Evolutionary conservation across 2,113 vertebrate species (phyloP).

Genomic region (Pituophis catenifer): DNA sequence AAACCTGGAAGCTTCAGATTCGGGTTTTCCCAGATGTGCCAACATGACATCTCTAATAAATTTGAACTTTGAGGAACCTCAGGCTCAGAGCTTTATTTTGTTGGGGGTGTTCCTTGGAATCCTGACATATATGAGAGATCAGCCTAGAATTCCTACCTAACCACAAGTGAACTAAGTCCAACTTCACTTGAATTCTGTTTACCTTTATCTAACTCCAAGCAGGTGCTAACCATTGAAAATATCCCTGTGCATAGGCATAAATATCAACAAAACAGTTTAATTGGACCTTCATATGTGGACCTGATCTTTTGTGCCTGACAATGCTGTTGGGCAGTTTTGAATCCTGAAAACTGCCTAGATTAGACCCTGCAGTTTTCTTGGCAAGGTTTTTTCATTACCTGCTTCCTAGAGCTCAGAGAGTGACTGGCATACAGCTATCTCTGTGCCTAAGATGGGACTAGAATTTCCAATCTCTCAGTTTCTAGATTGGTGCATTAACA

Average conservation of each 20-base stretch:
- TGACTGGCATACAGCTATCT: too few relatives aligned
- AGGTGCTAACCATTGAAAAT: neutral
- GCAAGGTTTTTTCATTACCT: too few relatives aligned
- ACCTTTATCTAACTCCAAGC: neutral
- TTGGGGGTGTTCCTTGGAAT: too few relatives aligned
- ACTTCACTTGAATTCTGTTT: neutral
- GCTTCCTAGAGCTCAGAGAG: too few relatives aligned
- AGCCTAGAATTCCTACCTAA: neutral
- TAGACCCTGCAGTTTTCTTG: neutral
- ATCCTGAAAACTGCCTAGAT: neutral
- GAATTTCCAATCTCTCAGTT: neutral
- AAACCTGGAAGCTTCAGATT: too few relatives aligned
- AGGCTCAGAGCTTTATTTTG: too few relatives aligned
- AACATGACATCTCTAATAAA: too few relatives aligned
- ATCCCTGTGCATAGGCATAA: neutral
- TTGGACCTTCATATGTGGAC: neutral
- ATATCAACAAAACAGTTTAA: neutral
- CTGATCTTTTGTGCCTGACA: neutral
- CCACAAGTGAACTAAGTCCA: neutral
- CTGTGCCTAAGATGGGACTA: neutral
- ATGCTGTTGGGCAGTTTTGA: neutral
- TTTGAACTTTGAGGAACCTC: too few relatives aligned
- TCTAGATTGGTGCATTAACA: neutral
- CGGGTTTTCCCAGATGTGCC: too few relatives aligned
- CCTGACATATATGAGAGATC: neutral